phyloP scores from a whole-genome alignment of 2,888 invertebrate genomes.

The Torymus aiolomorphi region DNA sequence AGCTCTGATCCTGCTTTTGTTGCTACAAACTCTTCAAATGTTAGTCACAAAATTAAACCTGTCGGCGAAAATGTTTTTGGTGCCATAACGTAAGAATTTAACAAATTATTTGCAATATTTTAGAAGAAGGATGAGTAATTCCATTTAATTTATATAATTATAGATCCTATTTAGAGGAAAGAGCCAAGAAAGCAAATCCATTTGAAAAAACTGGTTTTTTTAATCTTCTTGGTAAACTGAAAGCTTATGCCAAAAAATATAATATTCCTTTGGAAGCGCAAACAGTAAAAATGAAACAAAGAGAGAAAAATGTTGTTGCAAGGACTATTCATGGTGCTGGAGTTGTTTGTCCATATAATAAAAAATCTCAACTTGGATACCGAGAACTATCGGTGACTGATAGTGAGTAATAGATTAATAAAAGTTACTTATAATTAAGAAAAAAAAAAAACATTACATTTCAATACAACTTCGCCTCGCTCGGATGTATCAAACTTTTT shows the following conservation, averaged over 20 bases:
- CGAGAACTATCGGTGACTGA: constrained; percentile 84
- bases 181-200: constrained; percentile 76
- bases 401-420: constrained; percentile 73
- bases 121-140: no score
- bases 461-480: no score
- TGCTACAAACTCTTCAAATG: constrained; percentile 84
- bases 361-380: constrained; percentile 90
- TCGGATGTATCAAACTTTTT: no score
- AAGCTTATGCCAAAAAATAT: constrained; percentile 80
- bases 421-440: no score
- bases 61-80: constrained; percentile 89
- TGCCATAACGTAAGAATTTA: constrained; percentile 82
- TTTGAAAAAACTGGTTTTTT: constrained; percentile 81
- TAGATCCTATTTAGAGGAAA: constrained; percentile 78
- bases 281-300: constrained; percentile 79
- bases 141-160: constrained; percentile 50
- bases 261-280: constrained; percentile 79
- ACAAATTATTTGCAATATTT: constrained; percentile 1
- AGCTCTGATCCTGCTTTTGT: constrained; percentile 85
- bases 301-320: constrained; percentile 81
- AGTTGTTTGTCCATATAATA: constrained; percentile 89
- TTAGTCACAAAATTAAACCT: constrained; percentile 83
- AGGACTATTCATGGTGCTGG: constrained; percentile 89
- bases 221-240: constrained; percentile 80
- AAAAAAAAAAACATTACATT: no score